Conservation (phyloP, 35 echinoderm and acorn worm genomes). For the Acanthaster planci region DNA sequence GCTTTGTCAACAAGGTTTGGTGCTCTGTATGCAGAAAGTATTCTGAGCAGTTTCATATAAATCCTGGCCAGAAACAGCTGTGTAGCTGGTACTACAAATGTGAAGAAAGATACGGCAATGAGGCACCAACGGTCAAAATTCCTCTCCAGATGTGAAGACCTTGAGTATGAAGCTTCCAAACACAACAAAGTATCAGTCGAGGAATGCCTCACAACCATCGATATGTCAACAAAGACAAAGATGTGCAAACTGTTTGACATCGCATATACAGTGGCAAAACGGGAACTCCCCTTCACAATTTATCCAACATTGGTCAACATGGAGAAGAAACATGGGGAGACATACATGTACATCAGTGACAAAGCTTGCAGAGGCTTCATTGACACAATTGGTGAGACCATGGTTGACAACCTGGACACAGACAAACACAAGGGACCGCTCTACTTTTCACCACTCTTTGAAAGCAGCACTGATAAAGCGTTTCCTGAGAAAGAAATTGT, state of each 20-base stretch:
- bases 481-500: conserved; percentile 60
- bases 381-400: conserved; percentile 25
- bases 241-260: conserved; percentile 63
- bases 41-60: too few species aligned
- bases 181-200: not conserved
- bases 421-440: conserved; percentile 3
- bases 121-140: conserved; percentile 6
- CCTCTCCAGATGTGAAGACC: too few species aligned
- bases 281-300: conserved; percentile 39
- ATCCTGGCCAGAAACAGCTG: too few species aligned
- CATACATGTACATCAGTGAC: conserved; percentile 47
- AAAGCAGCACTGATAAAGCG: conserved; percentile 65
- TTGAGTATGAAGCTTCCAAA: conserved; percentile 25
- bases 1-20: too few species aligned
- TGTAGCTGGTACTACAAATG: conserved; percentile 33
- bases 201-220: not conserved
- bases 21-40: too few species aligned
- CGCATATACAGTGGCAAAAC: conserved; percentile 49
- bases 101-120: conserved; percentile 61
- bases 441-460: conserved; percentile 61
- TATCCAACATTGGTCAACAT: conserved; percentile 20
- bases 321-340: conserved; percentile 54
- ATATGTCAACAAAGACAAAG: conserved; percentile 40
- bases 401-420: conserved; percentile 33
- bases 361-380: conserved; percentile 42